A percentile compares a stretch with the other conserved stretches of the same genome.
Evolutionary conservation across 2,888 invertebrate species (phyloP).

Genomic region (Eupithecia vulgata): DNA sequence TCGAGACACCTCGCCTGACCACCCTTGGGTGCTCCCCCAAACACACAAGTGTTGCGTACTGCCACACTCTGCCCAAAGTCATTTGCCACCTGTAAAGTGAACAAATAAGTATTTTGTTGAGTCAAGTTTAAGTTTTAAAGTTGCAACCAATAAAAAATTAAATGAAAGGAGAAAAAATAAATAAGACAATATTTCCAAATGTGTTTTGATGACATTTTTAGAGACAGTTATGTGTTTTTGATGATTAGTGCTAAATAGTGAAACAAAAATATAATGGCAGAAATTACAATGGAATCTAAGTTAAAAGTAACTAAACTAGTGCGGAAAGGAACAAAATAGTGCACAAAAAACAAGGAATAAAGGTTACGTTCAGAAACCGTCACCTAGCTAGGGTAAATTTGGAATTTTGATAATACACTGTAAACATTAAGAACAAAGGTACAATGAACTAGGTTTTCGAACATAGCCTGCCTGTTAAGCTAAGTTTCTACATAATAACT

Average conservation of each 20-base stretch:
- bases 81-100: constrained; percentile 88
- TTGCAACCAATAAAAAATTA: constrained; percentile 23
- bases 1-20: constrained; percentile 93
- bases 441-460: constrained; percentile 71
- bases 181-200: not conserved
- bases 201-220: constrained; percentile 1
- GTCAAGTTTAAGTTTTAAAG: constrained; percentile 7
- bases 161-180: not conserved
- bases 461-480: constrained; percentile 77
- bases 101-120: constrained; percentile 1
- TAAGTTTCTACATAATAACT: constrained; percentile 72
- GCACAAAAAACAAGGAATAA: constrained; percentile 49
- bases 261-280: constrained; percentile 3
- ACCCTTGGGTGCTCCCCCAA: constrained; percentile 99
- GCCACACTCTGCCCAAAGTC: constrained; percentile 95
- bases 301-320: constrained; percentile 35
- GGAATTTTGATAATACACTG: constrained; percentile 46
- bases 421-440: constrained; percentile 45
- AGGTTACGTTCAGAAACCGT: constrained; percentile 83
- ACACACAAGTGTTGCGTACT: constrained; percentile 96
- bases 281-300: constrained; percentile 29
- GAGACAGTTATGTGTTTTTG: not conserved
- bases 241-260: constrained; percentile 8
- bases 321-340: constrained; percentile 36
- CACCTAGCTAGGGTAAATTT: constrained; percentile 56